Evolutionary conservation across 2,888 invertebrate genomes (phyloP).

Genomic region (Cryptops parisi): DNA sequence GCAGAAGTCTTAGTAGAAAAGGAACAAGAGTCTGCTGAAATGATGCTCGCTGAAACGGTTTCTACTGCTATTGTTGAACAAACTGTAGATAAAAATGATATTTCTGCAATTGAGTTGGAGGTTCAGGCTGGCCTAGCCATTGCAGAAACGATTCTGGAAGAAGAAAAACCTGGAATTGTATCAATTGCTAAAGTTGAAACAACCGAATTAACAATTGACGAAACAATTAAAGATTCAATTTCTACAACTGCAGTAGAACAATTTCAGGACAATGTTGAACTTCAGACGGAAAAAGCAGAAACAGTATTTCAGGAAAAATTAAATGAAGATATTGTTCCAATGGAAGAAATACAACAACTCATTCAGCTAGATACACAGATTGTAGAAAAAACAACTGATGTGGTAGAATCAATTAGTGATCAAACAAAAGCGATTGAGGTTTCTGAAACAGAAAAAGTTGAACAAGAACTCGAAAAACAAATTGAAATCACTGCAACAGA

Average conservation of each 20-base stretch:
- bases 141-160: neutral
- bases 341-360: neutral
- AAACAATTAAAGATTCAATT: no score
- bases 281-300: neutral
- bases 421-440: constrained; percentile 34
- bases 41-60: neutral
- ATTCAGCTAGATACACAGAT: constrained; percentile 1
- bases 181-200: neutral
- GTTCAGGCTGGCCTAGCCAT: neutral
- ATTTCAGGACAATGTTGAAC: neutral
- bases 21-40: neutral
- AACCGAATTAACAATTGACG: neutral
- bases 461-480: constrained; percentile 21
- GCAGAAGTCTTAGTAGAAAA: neutral
- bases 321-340: neutral
- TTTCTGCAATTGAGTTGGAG: neutral
- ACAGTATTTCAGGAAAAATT: neutral
- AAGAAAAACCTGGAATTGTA: neutral
- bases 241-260: neutral
- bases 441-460: constrained; percentile 27
- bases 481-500: constrained; percentile 24
- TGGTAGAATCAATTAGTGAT: constrained; percentile 33
- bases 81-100: neutral
- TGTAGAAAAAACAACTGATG: no score
- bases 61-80: neutral